A percentile compares a stretch with the other conserved stretches of the same genome.
Conservation (phyloP, 2,888 invertebrate genomes). For the Scrobipalpa atriplicella region DNA sequence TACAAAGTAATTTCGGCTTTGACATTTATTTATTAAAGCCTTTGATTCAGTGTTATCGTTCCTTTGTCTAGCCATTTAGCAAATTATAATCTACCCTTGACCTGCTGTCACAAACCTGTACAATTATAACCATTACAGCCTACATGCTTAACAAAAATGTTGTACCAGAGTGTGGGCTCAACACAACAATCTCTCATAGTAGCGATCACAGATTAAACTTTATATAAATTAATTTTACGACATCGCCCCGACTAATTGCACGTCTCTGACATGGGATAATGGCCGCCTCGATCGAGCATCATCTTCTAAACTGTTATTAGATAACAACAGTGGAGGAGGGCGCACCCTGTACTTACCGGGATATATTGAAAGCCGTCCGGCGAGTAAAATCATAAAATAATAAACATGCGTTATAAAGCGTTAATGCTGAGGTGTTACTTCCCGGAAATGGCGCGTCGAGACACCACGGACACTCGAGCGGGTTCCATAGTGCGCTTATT, state of each 20-base stretch:
- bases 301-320: slow-evolving; percentile 45
- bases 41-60: slow-evolving; percentile 52
- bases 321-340: slow-evolving; percentile 36
- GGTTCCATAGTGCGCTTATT: slow-evolving; percentile 45
- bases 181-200: slow-evolving; percentile 9
- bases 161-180: slow-evolving; percentile 18
- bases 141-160: slow-evolving; percentile 26
- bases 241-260: slow-evolving; percentile 46
- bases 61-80: slow-evolving; percentile 55
- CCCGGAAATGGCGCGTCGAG: slow-evolving; percentile 55
- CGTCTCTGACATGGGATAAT: slow-evolving; percentile 42
- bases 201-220: slow-evolving; percentile 36
- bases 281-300: slow-evolving; percentile 33
- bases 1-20: slow-evolving; percentile 46
- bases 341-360: slow-evolving; percentile 40
- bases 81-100: slow-evolving; percentile 51
- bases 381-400: slow-evolving; percentile 41
- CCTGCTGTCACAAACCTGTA: slow-evolving; percentile 40
- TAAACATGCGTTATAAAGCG: slow-evolving; percentile 45
- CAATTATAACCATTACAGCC: slow-evolving; percentile 31
- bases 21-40: slow-evolving; percentile 55
- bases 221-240: slow-evolving; percentile 43
- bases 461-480: slow-evolving; percentile 38
- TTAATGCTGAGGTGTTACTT: slow-evolving; percentile 53
- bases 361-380: slow-evolving; percentile 39